Evolutionary conservation across 2,888 invertebrate species (phyloP).

Genomic region (Cheilosia grossa): DNA sequence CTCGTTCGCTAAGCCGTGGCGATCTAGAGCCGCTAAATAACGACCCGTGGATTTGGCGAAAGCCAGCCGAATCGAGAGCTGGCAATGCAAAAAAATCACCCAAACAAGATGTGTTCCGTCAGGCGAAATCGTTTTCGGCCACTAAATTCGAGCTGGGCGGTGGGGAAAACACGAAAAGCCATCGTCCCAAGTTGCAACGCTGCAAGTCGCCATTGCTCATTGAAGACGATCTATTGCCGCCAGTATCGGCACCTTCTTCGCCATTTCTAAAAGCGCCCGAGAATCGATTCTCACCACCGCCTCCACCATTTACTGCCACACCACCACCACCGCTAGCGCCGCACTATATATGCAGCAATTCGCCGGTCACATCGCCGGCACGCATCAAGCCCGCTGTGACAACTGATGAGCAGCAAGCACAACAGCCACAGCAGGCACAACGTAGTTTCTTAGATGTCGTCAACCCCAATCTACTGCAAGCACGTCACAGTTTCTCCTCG

Average conservation of each 20-base stretch:
- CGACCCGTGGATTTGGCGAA: conserved; percentile 81
- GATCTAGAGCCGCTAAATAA: conserved; percentile 64
- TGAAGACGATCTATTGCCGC: conserved; percentile 75
- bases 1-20: conserved; percentile 75
- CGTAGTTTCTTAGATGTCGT: conserved; percentile 78
- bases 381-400: conserved; percentile 76
- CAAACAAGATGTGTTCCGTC: conserved; percentile 76
- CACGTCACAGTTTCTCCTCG: conserved; percentile 82
- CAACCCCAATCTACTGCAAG: conserved; percentile 79
- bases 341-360: conserved; percentile 74
- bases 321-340: conserved; percentile 59
- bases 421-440: conserved; percentile 67
- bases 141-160: conserved; percentile 77
- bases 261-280: conserved; percentile 77
- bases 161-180: conserved; percentile 60
- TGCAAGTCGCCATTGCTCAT: conserved; percentile 77
- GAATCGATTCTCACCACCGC: conserved; percentile 76
- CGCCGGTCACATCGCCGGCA: conserved; percentile 62
- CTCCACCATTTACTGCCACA: conserved; percentile 70
- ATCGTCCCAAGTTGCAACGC: conserved; percentile 78
- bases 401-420: conserved; percentile 66
- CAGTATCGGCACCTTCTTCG: conserved; percentile 79
- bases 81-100: conserved; percentile 69
- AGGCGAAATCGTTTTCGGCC: conserved; percentile 78
- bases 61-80: conserved; percentile 53